phyloP scores from a whole-genome alignment of 1,140 invertebrate species.

The Danaus plexippus region DNA sequence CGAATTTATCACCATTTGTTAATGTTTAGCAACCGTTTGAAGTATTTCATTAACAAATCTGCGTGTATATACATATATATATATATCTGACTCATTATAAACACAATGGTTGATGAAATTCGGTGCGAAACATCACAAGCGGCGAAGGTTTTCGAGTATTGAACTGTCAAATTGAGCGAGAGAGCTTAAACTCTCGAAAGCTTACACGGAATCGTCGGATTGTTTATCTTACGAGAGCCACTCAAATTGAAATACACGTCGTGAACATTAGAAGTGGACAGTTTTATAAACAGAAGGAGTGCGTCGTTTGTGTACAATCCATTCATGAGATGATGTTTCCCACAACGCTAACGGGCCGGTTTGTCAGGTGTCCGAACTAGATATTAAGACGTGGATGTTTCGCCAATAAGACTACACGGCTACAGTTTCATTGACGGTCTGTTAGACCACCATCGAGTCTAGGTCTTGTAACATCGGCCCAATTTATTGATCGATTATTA shows the following conservation, averaged over 20 bases:
- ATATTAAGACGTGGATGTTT: conserved; percentile 32
- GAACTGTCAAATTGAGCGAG: conserved; percentile 20
- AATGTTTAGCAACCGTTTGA: too few relatives aligned
- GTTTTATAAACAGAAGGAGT: conserved; percentile 69
- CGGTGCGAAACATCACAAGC: conserved; percentile 14
- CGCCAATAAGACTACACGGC: conserved; percentile 19
- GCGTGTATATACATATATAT: too few relatives aligned
- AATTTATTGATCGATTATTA: conserved; percentile 41
- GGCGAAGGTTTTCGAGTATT: conserved; percentile 16
- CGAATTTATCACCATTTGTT: not conserved
- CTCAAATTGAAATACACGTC: conserved; percentile 47
- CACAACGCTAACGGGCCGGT: conserved; percentile 50
- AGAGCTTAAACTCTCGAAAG: conserved; percentile 19
- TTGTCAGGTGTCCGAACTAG: conserved; percentile 41
- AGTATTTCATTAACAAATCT: too few relatives aligned
- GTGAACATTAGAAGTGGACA: conserved; percentile 55
- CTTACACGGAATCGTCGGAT: conserved; percentile 19
- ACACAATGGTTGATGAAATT: too few relatives aligned
- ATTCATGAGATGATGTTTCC: conserved; percentile 65
- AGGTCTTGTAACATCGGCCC: conserved; percentile 42
- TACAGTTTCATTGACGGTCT: conserved; percentile 36
- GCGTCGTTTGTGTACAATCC: conserved; percentile 50
- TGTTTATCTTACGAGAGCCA: conserved; percentile 47
- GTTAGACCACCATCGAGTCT: conserved; percentile 34
- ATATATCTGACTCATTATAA: too few relatives aligned